Evolutionary conservation across 2,888 invertebrate genomes (phyloP), one percentile per base, ranked within the genome.

Genomic region (Cordylochernes scorpioides): DNA sequence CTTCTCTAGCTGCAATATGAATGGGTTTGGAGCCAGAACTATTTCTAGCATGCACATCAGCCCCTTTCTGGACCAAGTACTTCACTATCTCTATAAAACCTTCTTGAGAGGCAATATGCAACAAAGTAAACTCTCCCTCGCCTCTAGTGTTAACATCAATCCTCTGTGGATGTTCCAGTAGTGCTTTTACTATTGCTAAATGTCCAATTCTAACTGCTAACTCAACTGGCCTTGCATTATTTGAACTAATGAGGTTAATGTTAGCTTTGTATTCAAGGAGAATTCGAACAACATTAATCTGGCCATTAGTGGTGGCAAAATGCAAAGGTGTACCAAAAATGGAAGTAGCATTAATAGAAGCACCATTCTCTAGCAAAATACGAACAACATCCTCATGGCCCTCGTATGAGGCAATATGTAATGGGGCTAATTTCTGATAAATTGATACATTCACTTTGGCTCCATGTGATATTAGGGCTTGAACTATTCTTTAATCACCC

Each of bases 151-250:
- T 12, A 8, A 17, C 4, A 15, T 14, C n/a, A n/a, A n/a, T n/a
- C n/a, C n/a, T 8, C 14, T 17, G 13, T 22, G 22, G 10, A 5
- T 19, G 19, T 19, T 19, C 9, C 19, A 19, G 19, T 19, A 19
- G 9, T 9, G 9, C 10, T 19, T 19, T 19, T 9, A 22, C 26
- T 5, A 33, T 33, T 13, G 22, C 29, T 6, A 29, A 26, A 13
- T 16, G 1, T 7, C 33, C 33, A 15, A 17, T 12, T 10, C 15
- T 6, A 9, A 19, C 29, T n/a, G 33, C 29, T 9, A 18, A 19
- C n/a, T 26, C 17, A 12, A 33, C 17, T n/a, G 25, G 15, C n/a
- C 27, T 22, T 10, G 15, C 10, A 16, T 22, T 30, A 7, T 30
- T 16, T 6, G 7, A 12, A 17, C 28, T 14, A 6, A 15, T 30